Percentiles rank a stretch among this genome's conserved stretches.
Evolutionary conservation across 2,797 vertebrate species (phyloP).

Genomic region (Pelobates cultripes): DNA sequence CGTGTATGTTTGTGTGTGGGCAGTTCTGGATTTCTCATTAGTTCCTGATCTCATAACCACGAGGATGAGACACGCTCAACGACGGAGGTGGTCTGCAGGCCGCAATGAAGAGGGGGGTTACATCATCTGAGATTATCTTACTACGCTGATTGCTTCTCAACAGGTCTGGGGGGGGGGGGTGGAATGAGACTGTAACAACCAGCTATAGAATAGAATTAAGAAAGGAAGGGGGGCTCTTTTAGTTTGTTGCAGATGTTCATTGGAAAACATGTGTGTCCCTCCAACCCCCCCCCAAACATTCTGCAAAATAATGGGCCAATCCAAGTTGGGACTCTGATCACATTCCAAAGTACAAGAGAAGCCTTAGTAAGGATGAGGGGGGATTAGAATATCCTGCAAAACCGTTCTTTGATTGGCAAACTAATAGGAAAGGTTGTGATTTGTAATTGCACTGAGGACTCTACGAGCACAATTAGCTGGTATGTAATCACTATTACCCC

Average conservation of each 20-base stretch:
- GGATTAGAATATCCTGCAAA: slow-evolving; percentile 55
- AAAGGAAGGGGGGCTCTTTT: slow-evolving; percentile 29
- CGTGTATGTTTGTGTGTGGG: slow-evolving; percentile 54
- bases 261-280: slow-evolving; percentile 53
- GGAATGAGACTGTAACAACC: slow-evolving; percentile 22
- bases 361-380: slow-evolving; percentile 52
- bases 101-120: slow-evolving; percentile 47
- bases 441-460: slow-evolving; percentile 49
- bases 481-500: slow-evolving; percentile 51
- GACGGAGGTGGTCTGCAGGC: slow-evolving; percentile 51
- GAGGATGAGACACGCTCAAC: slow-evolving; percentile 53
- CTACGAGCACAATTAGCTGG: slow-evolving; percentile 52
- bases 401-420: slow-evolving; percentile 52
- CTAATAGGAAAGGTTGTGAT: slow-evolving; percentile 51
- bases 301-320: slow-evolving; percentile 44
- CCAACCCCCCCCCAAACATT: slow-evolving; percentile 5
- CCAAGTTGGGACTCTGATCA: slow-evolving; percentile 51
- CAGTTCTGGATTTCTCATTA: slow-evolving; percentile 56
- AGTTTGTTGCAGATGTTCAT: slow-evolving; percentile 57
- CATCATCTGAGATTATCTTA: slow-evolving; percentile 57
- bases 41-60: slow-evolving; percentile 55
- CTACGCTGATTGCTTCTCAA: slow-evolving; percentile 55
- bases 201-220: slow-evolving; percentile 43
- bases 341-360: slow-evolving; percentile 51
- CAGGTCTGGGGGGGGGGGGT: slow-evolving; percentile 33